Evolutionary conservation across 2,113 vertebrate species (phyloP).

Genomic region (Ptilonorhynchus violaceus): DNA sequence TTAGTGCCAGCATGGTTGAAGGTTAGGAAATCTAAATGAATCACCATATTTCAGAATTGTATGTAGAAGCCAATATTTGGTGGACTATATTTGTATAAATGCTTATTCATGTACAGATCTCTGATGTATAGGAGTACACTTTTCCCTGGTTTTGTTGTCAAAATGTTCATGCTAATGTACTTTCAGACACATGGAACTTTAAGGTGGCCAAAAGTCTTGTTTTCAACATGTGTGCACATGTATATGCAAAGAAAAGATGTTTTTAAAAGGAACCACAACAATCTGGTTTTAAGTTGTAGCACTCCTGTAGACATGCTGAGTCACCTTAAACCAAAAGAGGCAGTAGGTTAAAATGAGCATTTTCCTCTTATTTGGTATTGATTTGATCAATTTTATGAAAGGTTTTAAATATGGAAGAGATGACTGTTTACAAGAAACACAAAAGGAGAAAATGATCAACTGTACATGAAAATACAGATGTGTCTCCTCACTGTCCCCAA

Average conservation of each 20-base stretch:
- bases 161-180: not conserved
- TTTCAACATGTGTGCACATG: not conserved
- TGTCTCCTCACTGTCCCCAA: not conserved
- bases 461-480: constrained; percentile 7
- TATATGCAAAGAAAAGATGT: not conserved
- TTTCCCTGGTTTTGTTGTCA: constrained; percentile 5
- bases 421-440: not conserved
- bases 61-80: constrained; percentile 69
- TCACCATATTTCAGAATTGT: constrained; percentile 62
- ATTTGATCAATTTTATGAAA: constrained; percentile 6
- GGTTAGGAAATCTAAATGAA: constrained; percentile 51
- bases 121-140: constrained; percentile 24
- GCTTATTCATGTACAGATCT: constrained; percentile 58
- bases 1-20: constrained; percentile 61
- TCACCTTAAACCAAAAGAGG: not conserved
- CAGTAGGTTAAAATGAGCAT: constrained; percentile 5
- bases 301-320: not conserved
- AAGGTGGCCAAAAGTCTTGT: constrained; percentile 32
- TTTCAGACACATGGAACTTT: not conserved
- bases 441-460: not conserved
- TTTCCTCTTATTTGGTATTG: constrained; percentile 6
- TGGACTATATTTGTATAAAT: constrained; percentile 67
- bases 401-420: constrained; percentile 3
- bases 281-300: constrained; percentile 5
- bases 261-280: not conserved